phyloP scores from a whole-genome alignment of 2,888 invertebrate genomes.

The Adineta ricciae region DNA sequence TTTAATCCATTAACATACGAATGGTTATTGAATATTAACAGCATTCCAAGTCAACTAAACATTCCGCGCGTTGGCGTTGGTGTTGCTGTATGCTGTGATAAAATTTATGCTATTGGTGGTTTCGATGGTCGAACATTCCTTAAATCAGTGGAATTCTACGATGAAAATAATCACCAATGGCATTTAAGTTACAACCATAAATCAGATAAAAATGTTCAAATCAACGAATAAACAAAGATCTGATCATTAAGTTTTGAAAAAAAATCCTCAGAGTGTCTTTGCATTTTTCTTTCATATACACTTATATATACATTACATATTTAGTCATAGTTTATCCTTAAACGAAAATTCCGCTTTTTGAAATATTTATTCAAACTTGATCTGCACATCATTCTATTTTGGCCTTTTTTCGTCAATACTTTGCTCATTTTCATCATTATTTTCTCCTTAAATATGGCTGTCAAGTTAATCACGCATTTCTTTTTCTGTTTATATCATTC shows the following conservation, averaged over 20 bases:
- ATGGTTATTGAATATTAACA: conserved; percentile 26
- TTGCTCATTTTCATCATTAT: background rate
- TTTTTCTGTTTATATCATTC: background rate
- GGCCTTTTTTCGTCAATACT: background rate
- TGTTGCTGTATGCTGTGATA: background rate
- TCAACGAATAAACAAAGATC: background rate
- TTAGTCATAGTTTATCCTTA: background rate
- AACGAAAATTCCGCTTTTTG: background rate
- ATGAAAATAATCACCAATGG: background rate
- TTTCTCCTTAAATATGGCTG: background rate
- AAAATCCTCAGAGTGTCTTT: background rate
- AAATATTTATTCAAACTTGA: background rate
- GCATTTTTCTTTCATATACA: background rate
- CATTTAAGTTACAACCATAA: background rate
- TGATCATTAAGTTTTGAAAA: background rate
- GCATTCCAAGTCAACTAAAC: background rate
- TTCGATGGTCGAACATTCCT: conserved; percentile 32
- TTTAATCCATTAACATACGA: conserved; percentile 24
- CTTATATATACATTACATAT: background rate
- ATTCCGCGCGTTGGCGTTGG: background rate
- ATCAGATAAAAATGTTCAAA: background rate
- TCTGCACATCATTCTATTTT: background rate
- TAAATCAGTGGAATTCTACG: conserved; percentile 22
- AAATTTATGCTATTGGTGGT: conserved; percentile 31
- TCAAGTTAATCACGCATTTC: background rate